Evolutionary conservation across 1,140 invertebrate species (phyloP).

Genomic region (Idris sp.): DNA sequence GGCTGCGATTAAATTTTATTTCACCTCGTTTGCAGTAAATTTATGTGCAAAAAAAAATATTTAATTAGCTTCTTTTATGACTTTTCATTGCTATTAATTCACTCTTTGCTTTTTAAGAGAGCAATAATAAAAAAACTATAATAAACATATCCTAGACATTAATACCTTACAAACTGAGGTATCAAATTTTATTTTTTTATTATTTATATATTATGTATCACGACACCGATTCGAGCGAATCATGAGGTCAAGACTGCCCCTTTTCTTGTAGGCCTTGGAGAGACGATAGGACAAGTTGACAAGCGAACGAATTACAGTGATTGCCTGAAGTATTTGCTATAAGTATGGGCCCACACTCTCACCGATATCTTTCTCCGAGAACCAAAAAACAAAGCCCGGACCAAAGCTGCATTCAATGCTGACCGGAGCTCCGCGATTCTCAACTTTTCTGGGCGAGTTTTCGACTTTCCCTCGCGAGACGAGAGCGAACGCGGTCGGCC

Average conservation of each 20-base stretch:
- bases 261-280: constrained; percentile 44
- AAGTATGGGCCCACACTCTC: constrained; percentile 37
- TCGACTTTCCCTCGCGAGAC: constrained; percentile 54
- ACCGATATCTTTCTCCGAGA: constrained; percentile 21
- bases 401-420: constrained; percentile 29
- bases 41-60: too few relatives aligned
- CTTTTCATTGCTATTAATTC: too few relatives aligned
- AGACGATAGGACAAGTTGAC: constrained; percentile 26
- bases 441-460: constrained; percentile 30
- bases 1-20: too few relatives aligned
- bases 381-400: too few relatives aligned
- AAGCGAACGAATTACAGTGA: constrained; percentile 6
- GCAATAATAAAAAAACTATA: too few relatives aligned
- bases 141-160: too few relatives aligned
- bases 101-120: too few relatives aligned
- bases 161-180: too few relatives aligned
- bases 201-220: too few relatives aligned
- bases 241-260: constrained; percentile 46
- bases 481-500: constrained; percentile 39
- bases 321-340: constrained; percentile 11
- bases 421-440: constrained; percentile 16
- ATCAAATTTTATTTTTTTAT: too few relatives aligned
- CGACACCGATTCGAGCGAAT: constrained; percentile 34
- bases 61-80: too few relatives aligned
- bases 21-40: too few relatives aligned